Evolutionary conservation across 2,797 vertebrate species (phyloP).

Genomic region (Prionace glauca): DNA sequence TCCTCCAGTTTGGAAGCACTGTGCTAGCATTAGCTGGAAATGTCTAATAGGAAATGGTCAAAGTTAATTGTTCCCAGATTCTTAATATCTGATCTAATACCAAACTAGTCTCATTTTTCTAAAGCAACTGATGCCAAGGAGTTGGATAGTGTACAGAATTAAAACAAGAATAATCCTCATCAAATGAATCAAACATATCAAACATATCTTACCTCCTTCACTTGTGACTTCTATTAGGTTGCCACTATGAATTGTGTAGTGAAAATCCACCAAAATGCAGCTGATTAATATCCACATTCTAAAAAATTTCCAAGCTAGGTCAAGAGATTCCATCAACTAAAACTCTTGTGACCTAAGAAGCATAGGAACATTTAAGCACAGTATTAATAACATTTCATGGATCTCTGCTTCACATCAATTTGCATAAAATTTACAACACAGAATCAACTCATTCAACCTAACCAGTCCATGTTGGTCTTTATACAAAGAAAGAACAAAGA

Average conservation of each 20-base stretch:
- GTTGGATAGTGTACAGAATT: not conserved
- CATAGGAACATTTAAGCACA: not conserved
- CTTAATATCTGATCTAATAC: not conserved
- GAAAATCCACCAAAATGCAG: not conserved
- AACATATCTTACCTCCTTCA: not conserved
- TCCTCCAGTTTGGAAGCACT: not conserved
- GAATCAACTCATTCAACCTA: not conserved
- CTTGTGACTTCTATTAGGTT: not conserved
- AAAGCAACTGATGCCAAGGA: not conserved
- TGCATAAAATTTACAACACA: not conserved
- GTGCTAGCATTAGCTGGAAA: not conserved
- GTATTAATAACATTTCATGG: not conserved
- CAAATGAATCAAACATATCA: not conserved
- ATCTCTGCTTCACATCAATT: not conserved
- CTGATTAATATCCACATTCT: not conserved
- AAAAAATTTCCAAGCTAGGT: not conserved
- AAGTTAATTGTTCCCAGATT: not conserved
- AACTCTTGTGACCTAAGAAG: not conserved
- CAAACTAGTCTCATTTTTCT: not conserved
- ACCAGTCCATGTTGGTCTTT: not conserved
- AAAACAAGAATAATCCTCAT: not conserved
- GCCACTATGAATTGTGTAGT: not conserved
- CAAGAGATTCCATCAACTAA: not conserved
- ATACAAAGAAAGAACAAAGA: no score
- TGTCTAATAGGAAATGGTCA: not conserved